These are phyloP conservation scores for Myrmecobius fasciatus DNA, from an alignment of 2,113 vertebrate genomes.

Conservation along the genomic window DNA sequence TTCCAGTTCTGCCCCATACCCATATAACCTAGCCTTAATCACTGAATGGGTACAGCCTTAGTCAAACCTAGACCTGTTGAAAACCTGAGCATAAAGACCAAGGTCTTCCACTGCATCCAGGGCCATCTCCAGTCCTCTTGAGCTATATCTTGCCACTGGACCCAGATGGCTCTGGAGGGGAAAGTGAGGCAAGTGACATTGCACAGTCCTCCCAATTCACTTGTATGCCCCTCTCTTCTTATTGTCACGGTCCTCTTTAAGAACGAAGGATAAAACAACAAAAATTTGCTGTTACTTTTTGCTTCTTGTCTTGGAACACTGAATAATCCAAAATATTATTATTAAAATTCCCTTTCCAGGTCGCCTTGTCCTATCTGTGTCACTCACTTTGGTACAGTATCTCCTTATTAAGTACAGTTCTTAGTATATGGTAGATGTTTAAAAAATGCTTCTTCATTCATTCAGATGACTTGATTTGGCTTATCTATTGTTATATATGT, in stretches of 20 bases:
- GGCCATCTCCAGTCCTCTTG: too few species aligned
- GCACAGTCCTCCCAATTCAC: too few species aligned
- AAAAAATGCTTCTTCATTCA: background rate
- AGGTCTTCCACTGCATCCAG: too few species aligned
- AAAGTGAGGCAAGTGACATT: too few species aligned
- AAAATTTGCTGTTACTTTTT: background rate
- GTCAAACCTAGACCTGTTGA: too few species aligned
- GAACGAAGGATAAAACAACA: too few species aligned
- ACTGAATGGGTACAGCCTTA: too few species aligned
- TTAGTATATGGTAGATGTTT: background rate
- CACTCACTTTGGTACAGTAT: background rate
- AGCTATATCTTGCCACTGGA: too few species aligned
- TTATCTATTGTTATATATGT: background rate
- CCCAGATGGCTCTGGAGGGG: too few species aligned
- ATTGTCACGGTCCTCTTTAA: too few species aligned
- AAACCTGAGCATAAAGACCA: too few species aligned
- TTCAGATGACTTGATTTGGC: background rate
- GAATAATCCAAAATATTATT: background rate
- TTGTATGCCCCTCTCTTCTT: too few species aligned
- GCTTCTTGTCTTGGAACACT: background rate
- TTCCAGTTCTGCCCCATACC: background rate
- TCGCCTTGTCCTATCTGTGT: background rate
- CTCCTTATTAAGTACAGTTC: fast-evolving
- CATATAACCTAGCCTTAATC: background rate
- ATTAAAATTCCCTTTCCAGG: background rate